A percentile compares a stretch with the other conserved stretches of the same genome.
Evolutionary conservation across 2,888 invertebrate species (phyloP).

Genomic region (Coleophora deauratella): DNA sequence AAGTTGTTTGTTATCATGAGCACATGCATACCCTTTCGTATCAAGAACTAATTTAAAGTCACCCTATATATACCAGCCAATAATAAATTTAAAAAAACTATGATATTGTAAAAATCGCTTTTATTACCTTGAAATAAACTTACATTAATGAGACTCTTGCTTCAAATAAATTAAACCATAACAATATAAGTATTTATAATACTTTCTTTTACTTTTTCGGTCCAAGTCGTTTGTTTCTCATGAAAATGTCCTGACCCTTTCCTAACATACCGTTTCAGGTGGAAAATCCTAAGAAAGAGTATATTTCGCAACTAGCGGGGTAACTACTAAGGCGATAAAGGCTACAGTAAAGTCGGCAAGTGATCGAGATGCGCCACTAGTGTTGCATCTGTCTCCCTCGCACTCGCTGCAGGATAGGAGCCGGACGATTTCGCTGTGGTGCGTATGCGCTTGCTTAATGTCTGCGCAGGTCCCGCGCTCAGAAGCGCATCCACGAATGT

Average conservation of each 20-base stretch:
- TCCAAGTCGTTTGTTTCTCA: too few relatives aligned
- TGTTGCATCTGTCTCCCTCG: slow-evolving; percentile 45
- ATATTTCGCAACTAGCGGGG: slow-evolving; percentile 42
- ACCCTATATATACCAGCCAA: too few relatives aligned
- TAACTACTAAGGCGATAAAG: slow-evolving; percentile 33
- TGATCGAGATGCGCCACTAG: slow-evolving; percentile 29
- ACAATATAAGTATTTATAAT: too few relatives aligned
- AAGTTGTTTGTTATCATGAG: too few relatives aligned
- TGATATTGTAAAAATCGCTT: slow-evolving; percentile 17
- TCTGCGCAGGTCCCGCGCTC: slow-evolving; percentile 49
- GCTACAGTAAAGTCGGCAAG: slow-evolving; percentile 31
- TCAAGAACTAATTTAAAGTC: too few relatives aligned
- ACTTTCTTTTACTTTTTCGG: too few relatives aligned
- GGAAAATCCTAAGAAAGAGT: slow-evolving; percentile 26
- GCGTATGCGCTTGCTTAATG: slow-evolving; percentile 30
- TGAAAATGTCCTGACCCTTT: too few relatives aligned
- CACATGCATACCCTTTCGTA: too few relatives aligned
- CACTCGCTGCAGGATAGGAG: slow-evolving; percentile 44
- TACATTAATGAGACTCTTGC: slow-evolving; percentile 12
- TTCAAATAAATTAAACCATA: too few relatives aligned
- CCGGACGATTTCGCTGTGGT: slow-evolving; percentile 26
- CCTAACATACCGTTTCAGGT: too few relatives aligned
- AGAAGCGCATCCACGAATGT: slow-evolving; percentile 47
- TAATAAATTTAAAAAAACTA: background rate
- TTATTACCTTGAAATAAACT: slow-evolving; percentile 9